These are phyloP conservation scores for Bos javanicus DNA, from an alignment of 2,113 vertebrate genomes.

Conservation along the genomic window DNA sequence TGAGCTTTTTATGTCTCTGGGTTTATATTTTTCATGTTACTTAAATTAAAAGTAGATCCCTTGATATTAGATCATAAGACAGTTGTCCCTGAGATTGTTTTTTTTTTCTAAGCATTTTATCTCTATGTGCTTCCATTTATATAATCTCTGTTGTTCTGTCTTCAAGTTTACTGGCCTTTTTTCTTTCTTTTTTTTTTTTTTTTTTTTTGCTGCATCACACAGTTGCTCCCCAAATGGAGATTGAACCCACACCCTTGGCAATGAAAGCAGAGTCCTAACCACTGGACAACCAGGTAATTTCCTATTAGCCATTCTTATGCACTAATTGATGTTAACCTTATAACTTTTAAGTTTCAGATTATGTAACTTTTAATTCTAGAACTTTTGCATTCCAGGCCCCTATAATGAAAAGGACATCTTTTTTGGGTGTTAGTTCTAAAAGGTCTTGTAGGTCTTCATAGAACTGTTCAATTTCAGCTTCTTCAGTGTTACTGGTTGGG, in stretches of 20 bases:
- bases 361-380: background rate
- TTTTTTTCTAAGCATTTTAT: background rate
- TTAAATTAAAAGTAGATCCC: background rate
- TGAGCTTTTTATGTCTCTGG: background rate
- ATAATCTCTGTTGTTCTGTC: background rate
- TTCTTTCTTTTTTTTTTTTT: background rate
- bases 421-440: too few species aligned
- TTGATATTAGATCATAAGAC: background rate
- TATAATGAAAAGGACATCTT: too few species aligned
- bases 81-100: background rate
- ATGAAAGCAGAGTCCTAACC: background rate
- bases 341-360: background rate
- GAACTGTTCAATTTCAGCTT: too few species aligned
- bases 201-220: background rate
- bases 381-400: background rate
- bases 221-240: background rate
- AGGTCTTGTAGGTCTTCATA: too few species aligned
- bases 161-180: background rate
- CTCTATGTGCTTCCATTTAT: background rate
- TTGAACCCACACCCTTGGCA: background rate
- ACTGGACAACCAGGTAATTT: background rate
- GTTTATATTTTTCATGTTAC: background rate
- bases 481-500: too few species aligned
- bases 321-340: background rate
- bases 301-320: background rate